Evolutionary conservation across 2,888 invertebrate species (phyloP).

Genomic region (Cantharis lateralis): DNA sequence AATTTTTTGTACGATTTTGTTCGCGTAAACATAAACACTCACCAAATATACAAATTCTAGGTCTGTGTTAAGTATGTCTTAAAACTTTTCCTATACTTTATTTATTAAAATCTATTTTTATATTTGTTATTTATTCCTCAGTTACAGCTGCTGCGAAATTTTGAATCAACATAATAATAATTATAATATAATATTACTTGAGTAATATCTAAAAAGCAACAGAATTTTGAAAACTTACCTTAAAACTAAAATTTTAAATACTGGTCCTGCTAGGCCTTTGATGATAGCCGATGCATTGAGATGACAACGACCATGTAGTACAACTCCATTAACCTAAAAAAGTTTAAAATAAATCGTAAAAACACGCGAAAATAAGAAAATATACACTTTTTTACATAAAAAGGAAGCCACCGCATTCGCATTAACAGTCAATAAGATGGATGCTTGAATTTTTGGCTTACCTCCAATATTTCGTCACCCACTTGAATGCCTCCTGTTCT

Average conservation of each 20-base stretch:
- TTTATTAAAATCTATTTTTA: neutral
- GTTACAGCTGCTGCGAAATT: neutral
- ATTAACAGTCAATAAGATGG: neutral
- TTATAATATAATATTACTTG: neutral
- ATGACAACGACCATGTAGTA: slow-evolving; percentile 92
- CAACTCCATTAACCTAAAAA: slow-evolving; percentile 88
- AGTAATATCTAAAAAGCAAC: neutral
- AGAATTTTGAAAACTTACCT: slow-evolving; percentile 66
- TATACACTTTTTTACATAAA: neutral
- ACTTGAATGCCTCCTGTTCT: slow-evolving; percentile 77
- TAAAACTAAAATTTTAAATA: slow-evolving; percentile 83
- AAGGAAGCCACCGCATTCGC: neutral
- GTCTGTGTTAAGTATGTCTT: neutral
- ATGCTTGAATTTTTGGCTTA: slow-evolving; percentile 49
- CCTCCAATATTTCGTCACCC: slow-evolving; percentile 95
- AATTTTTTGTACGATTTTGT: neutral
- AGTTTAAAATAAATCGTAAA: neutral
- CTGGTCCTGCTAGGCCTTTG: slow-evolving; percentile 82
- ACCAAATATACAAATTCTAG: neutral
- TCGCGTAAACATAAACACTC: neutral
- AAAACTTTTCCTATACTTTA: neutral
- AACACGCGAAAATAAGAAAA: neutral
- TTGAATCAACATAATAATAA: neutral
- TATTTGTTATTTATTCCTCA: neutral
- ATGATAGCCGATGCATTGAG: slow-evolving; percentile 95